Percentiles rank a stretch among this genome's conserved stretches.
Conservation (phyloP, 2,888 invertebrate genomes). For the Orchesellides sinensis region DNA sequence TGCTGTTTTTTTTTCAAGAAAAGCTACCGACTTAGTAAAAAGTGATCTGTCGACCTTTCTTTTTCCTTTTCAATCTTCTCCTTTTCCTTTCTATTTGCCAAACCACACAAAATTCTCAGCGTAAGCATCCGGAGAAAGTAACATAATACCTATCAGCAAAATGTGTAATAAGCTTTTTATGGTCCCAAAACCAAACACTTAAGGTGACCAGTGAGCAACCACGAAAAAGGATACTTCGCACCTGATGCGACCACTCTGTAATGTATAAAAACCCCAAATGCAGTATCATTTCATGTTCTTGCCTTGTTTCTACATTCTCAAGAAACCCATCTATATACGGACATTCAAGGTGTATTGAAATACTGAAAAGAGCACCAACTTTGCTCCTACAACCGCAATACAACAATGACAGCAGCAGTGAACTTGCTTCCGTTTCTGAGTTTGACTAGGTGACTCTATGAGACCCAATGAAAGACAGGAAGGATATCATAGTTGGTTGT, state of each 20-base stretch:
- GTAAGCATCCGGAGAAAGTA: constrained; percentile 40
- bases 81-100: not conserved
- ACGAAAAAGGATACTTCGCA: constrained; percentile 57
- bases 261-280: constrained; percentile 51
- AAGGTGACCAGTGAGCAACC: constrained; percentile 53
- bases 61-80: constrained; percentile 33
- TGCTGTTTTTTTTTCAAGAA: constrained; percentile 48
- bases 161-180: constrained; percentile 51
- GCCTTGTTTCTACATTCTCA: not conserved
- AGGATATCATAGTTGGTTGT: constrained; percentile 23
- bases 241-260: constrained; percentile 59
- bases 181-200: constrained; percentile 58
- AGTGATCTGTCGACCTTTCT: constrained; percentile 48
- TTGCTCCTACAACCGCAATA: constrained; percentile 22
- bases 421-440: constrained; percentile 16
- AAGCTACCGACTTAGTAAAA: constrained; percentile 30
- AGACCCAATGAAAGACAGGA: constrained; percentile 9
- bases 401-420: constrained; percentile 14
- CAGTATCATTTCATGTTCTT: constrained; percentile 32
- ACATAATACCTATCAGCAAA: constrained; percentile 43
- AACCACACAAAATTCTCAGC: not conserved
- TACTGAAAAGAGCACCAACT: not conserved
- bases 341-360: constrained; percentile 24
- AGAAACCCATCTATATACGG: not conserved
- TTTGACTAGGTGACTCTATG: constrained; percentile 8